These are phyloP conservation scores for Camponotus vicinus DNA, from an alignment of 1,140 invertebrate genomes.

Conservation along the genomic window DNA sequence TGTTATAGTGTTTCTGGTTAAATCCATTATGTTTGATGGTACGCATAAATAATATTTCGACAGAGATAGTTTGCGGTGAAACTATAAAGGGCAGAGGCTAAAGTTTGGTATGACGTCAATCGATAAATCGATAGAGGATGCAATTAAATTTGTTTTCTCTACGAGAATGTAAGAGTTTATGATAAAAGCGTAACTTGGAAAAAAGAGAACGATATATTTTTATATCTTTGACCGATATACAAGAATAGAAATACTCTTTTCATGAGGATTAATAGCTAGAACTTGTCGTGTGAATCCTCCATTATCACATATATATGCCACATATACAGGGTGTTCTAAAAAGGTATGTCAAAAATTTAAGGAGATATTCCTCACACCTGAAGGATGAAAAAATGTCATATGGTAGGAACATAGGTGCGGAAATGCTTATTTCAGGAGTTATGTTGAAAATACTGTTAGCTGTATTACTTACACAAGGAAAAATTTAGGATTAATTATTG, in stretches of 20 bases:
- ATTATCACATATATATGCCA: neutral
- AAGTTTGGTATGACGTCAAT: slow-evolving; percentile 38
- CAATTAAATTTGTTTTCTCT: slow-evolving; percentile 3
- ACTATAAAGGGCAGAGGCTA: neutral
- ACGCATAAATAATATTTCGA: slow-evolving; percentile 47
- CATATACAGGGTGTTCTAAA: too few species aligned
- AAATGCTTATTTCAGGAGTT: too few species aligned
- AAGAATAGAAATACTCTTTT: neutral
- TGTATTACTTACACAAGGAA: too few species aligned
- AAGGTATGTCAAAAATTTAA: too few species aligned
- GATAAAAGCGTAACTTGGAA: neutral
- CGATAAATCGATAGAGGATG: slow-evolving; percentile 29
- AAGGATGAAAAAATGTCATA: too few species aligned
- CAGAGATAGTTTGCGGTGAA: slow-evolving; percentile 38
- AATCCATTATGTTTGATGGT: slow-evolving; percentile 48
- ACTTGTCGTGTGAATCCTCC: too few species aligned
- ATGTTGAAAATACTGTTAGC: too few species aligned
- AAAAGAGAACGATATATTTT: slow-evolving; percentile 4
- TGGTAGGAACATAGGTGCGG: too few species aligned
- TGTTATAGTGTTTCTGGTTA: slow-evolving; percentile 46
- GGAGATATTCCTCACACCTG: too few species aligned
- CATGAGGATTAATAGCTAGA: neutral
- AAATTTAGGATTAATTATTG: too few species aligned
- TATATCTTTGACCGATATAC: neutral
- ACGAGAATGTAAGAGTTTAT: neutral